Evolutionary conservation across 2,113 vertebrate genomes (phyloP).

Genomic region (Talpa occidentalis): DNA sequence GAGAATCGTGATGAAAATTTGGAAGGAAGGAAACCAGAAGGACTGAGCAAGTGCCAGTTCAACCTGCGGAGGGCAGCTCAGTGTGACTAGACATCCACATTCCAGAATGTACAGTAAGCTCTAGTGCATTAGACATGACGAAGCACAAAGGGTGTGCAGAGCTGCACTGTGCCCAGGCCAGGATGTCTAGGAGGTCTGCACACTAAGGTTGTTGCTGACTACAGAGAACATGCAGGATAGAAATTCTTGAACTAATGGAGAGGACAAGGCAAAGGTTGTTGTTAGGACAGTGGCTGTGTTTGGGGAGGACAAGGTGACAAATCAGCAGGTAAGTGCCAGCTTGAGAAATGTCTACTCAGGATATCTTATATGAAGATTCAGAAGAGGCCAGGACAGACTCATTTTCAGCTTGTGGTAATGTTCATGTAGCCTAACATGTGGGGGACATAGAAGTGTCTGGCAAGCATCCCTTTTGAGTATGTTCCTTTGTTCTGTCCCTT

Average conservation of each 20-base stretch:
- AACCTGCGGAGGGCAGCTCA: neutral
- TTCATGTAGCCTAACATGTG: neutral
- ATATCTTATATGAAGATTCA: neutral
- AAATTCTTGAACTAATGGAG: neutral
- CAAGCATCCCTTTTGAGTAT: fast-evolving
- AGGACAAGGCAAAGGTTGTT: neutral
- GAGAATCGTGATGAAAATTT: neutral
- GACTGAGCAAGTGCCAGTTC: neutral
- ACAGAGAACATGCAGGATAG: too few relatives aligned
- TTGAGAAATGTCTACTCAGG: neutral
- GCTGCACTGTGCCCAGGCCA: fast-evolving
- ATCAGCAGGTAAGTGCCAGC: too few relatives aligned
- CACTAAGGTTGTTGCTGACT: fast-evolving
- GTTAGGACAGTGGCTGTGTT: neutral
- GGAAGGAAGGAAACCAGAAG: neutral
- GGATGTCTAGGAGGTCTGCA: fast-evolving
- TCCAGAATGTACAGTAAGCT: neutral
- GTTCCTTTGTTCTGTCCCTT: neutral
- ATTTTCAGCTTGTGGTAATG: neutral
- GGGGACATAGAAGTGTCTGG: too few relatives aligned
- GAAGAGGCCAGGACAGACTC: neutral
- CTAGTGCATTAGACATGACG: fast-evolving
- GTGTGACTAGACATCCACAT: fast-evolving
- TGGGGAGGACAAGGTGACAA: neutral
- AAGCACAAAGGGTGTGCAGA: fast-evolving